These are phyloP conservation scores for Apodemia hepburni DNA, from an alignment of 2,888 invertebrate genomes.

Conservation along the genomic window DNA sequence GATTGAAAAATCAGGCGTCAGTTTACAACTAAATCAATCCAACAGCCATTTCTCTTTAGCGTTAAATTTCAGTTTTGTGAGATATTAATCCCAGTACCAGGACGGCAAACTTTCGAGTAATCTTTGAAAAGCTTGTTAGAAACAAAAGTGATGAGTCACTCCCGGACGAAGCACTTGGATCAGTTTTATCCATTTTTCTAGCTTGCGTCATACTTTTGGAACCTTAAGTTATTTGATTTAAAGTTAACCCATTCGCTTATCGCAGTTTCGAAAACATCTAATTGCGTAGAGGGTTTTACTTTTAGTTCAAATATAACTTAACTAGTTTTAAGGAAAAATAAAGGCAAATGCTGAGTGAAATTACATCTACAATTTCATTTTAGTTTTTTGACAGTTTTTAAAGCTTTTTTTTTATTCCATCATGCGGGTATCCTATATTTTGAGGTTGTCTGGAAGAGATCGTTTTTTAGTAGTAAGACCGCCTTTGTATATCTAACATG, in stretches of 20 bases:
- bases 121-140: conserved; percentile 3
- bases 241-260: neutral
- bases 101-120: neutral
- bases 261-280: neutral
- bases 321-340: neutral
- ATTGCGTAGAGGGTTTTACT: neutral
- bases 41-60: neutral
- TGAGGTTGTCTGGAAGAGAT: no score
- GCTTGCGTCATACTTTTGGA: conserved; percentile 5
- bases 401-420: no score
- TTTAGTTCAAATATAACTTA: neutral
- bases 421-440: no score
- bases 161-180: conserved; percentile 3
- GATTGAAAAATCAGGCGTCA: no score
- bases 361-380: no score
- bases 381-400: no score
- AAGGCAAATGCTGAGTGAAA: no score
- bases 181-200: conserved; percentile 16
- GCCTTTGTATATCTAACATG: no score
- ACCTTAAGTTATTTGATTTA: conserved; percentile 8
- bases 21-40: neutral
- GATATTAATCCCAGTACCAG: neutral
- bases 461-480: no score
- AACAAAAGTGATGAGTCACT: conserved; percentile 14
- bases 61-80: conserved; percentile 1